Conservation (phyloP, 2,888 invertebrate species). For the Brenthis ino region DNA sequence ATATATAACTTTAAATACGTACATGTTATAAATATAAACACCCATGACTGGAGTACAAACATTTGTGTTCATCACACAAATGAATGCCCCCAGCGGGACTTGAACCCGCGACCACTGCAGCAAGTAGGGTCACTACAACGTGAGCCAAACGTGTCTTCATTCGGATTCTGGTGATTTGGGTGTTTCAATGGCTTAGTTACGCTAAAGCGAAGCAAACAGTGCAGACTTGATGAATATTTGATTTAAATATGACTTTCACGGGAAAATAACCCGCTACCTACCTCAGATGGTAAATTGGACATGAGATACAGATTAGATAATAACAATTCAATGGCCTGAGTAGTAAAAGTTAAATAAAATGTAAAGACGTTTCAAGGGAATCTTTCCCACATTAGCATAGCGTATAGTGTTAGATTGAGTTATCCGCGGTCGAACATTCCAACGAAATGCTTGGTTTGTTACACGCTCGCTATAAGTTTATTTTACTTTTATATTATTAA, state of each 20-base stretch:
- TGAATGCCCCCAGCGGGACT: too few species aligned
- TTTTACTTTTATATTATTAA: background rate
- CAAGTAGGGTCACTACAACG: too few species aligned
- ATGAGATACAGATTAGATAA: background rate
- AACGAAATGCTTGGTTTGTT: constrained; percentile 25
- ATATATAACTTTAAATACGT: too few species aligned
- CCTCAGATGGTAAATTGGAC: background rate
- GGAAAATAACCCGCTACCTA: background rate
- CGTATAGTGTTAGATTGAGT: constrained; percentile 50
- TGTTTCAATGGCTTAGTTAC: too few species aligned
- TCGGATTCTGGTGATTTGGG: too few species aligned
- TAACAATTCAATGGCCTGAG: too few species aligned
- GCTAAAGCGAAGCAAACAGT: too few species aligned
- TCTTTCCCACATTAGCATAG: constrained; percentile 34
- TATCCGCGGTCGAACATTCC: constrained; percentile 42
- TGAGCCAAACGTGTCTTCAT: too few species aligned
- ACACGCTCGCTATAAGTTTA: constrained; percentile 9
- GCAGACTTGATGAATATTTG: background rate
- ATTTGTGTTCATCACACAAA: too few species aligned
- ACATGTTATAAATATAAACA: too few species aligned
- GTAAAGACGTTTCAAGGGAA: constrained; percentile 12
- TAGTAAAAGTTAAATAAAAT: constrained; percentile 15
- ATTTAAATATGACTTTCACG: background rate
- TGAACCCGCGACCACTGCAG: too few species aligned
- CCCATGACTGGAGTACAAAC: too few species aligned